Base-by-base conservation (phyloP, 2,888 invertebrate species). In the Cheilosia pagana region DNA sequence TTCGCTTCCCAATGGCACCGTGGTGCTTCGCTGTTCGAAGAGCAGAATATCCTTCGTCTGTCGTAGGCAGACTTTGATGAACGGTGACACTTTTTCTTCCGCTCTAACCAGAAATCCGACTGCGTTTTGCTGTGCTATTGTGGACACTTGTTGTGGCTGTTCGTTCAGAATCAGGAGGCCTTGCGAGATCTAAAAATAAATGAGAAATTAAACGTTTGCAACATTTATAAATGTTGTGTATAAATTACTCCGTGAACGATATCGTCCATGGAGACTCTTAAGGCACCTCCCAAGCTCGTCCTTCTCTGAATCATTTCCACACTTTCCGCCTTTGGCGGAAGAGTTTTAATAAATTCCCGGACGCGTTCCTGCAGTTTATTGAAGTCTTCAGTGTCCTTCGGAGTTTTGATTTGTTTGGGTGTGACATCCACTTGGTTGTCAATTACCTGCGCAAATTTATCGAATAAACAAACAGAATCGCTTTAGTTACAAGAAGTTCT, bases 11-110 rank as follows among this genome's bases (percentile, higher is more conserved):
- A 93, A 93, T 45, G 94, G 93, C 4, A 92, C 95, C 0, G 95
- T 95, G 74, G 93, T 92, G 87, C 94, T 94, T 0, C 94, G 94
- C 85, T 95, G 90, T 86, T 95, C 95, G 86, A 94, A 94, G 6
- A 96, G 89, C 71, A 94, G 93, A 48, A 92, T 89, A 0, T 95
- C 95, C 53, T 94, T 93, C 0, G 95, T 95, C 92, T 96, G 96
- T 76, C 92, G 93, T 1, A 96, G 91, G n/a, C 92, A 91, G 5
- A 96, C 91, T 87, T 93, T 93, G 35, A 95, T 93, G 88, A 93
- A 93, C 2, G 93, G 91, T 12, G 94, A 94, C 21, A 88, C 48
- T 45, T 88, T 88, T 35, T 48, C 23, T 12, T 12, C 3, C 53
- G 70, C 0, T 7, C 21, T 5, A 6, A 1, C 1, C 3, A 50